These are phyloP conservation scores for Athetis lepigone DNA, from an alignment of 2,888 invertebrate species.

Conservation along the genomic window DNA sequence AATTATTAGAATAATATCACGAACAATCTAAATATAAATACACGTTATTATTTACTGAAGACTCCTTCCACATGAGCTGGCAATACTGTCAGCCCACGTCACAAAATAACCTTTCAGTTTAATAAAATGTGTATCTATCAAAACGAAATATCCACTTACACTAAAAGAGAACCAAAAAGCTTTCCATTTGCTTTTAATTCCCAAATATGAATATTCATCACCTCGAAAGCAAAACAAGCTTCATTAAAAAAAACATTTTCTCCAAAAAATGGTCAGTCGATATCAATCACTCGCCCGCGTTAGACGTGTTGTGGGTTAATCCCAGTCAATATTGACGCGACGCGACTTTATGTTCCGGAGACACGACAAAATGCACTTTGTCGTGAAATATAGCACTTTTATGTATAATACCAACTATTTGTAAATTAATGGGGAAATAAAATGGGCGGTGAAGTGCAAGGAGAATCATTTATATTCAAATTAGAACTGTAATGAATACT, in stretches of 20 bases:
- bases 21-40: no score
- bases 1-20: no score
- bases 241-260: constrained; percentile 1
- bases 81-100: no score
- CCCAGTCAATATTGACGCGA: constrained; percentile 44
- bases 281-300: constrained; percentile 2
- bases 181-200: background rate
- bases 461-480: constrained; percentile 2
- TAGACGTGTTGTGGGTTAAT: constrained; percentile 42
- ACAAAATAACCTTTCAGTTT: no score
- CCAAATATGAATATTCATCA: constrained; percentile 9
- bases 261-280: constrained; percentile 2
- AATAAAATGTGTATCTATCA: no score
- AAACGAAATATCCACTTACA: background rate
- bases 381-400: constrained; percentile 28
- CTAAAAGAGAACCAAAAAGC: background rate
- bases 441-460: constrained; percentile 9
- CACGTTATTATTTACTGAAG: no score
- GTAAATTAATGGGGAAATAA: constrained; percentile 10
- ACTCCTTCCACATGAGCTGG: no score
- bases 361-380: constrained; percentile 53
- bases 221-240: background rate
- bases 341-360: constrained; percentile 24
- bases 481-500: background rate
- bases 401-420: constrained; percentile 19